phyloP scores from a whole-genome alignment of 2,113 vertebrate genomes.

The Amazona vittata region DNA sequence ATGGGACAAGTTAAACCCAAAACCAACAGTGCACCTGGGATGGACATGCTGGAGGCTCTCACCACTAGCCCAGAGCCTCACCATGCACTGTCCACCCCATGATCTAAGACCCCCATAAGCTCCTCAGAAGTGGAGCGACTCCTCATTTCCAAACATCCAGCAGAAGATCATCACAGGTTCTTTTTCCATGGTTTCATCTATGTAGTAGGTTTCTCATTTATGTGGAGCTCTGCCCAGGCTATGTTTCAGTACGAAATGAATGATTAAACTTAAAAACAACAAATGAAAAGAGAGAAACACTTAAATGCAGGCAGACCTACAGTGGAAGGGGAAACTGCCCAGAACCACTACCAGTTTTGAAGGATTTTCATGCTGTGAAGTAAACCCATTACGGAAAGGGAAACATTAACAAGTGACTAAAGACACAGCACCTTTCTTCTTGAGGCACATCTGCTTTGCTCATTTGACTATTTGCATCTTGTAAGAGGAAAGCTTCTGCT shows the following conservation, averaged over 20 bases:
- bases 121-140: neutral
- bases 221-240: neutral
- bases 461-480: neutral
- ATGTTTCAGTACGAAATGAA: neutral
- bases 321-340: neutral
- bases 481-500: neutral
- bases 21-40: neutral
- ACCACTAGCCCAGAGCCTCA: neutral
- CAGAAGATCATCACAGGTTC: neutral
- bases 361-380: neutral
- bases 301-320: neutral
- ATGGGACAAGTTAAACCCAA: neutral
- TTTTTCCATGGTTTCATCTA: neutral
- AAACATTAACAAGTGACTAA: neutral
- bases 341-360: neutral
- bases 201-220: neutral
- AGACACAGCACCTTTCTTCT: neutral
- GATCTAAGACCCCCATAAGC: neutral
- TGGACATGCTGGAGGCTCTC: neutral
- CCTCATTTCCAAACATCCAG: neutral
- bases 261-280: neutral
- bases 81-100: fast-evolving
- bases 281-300: neutral
- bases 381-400: neutral
- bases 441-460: neutral